Evolutionary conservation across 2,888 invertebrate genomes (phyloP), one percentile per base, ranked within the genome.

Genomic region (Tachina grossa): DNA sequence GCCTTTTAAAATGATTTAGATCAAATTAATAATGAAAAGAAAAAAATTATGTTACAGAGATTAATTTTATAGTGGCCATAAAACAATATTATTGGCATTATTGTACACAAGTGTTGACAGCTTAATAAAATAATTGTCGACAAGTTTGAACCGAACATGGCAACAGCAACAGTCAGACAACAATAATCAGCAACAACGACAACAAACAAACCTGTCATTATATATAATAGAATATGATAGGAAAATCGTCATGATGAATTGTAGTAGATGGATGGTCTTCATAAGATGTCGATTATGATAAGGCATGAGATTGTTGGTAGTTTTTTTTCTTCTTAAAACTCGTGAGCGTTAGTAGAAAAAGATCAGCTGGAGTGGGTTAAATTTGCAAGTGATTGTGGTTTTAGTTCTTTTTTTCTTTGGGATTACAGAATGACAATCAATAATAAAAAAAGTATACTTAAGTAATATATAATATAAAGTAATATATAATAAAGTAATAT

Each of bases 121-220:
- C 90, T 90, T 91, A 90, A 91, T 91, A 91, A 91, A 91, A 91
- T 91, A 91, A 91, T 91, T 91, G 91, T 90, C 86, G 87, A 87
- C 84, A 88, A 80, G 83, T 81, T 68, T 61, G 59, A 71, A 74
- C 53, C 3, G 59, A 66, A 69, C 53, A 82, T 57, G 63, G n/a
- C 75, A 82, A 69, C 85, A 66, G 47, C 71, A 83, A 53, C 31
- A 61, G 39, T 4, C n/a, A 31, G 31, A 61, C 4, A 16, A 51
- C 68, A 71, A 72, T 43, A 66, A 82, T 59, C 76, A 63, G 45
- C 71, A 83, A 75, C 19, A 69, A 10, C 14, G 14, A 77, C 59
- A 66, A 59, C 71, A 69, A 22, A 5, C 31, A 31, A 31, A 77
- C 53, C 57, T 55, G 61, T 9, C 51, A 69, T 78, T 51, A 49